These are phyloP conservation scores for Pagrus major DNA, from an alignment of 2,113 vertebrate genomes.

Conservation along the genomic window DNA sequence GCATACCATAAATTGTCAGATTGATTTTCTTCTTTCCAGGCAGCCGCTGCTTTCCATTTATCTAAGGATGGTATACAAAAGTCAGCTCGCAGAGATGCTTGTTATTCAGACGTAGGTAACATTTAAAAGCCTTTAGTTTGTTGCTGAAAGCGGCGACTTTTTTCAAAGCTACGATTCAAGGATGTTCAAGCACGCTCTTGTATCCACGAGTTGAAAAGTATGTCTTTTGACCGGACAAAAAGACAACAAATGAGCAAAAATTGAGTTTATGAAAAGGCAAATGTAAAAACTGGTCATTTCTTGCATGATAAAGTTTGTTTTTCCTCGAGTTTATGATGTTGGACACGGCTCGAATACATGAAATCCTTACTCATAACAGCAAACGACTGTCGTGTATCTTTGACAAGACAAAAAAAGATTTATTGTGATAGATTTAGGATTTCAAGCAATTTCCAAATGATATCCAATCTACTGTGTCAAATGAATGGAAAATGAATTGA, in stretches of 20 bases:
- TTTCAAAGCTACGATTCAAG: slow-evolving; percentile 4
- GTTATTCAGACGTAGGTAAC: background rate
- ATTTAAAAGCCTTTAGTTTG: slow-evolving; percentile 3
- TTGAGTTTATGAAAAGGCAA: slow-evolving; percentile 5
- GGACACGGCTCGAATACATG: background rate
- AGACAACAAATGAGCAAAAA: slow-evolving; percentile 10
- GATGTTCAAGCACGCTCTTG: background rate
- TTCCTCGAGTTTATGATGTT: background rate
- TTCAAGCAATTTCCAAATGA: background rate
- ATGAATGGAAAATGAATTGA: background rate
- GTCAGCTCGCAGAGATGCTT: background rate
- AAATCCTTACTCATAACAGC: background rate
- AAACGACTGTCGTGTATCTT: background rate
- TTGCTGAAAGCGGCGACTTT: background rate
- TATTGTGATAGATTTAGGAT: background rate
- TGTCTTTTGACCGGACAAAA: background rate
- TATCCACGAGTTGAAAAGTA: background rate
- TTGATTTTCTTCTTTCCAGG: slow-evolving; percentile 47
- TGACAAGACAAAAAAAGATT: background rate
- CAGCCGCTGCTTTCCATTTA: slow-evolving; percentile 29
- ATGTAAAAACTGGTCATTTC: background rate
- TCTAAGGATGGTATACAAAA: slow-evolving; percentile 22
- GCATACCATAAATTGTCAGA: slow-evolving; percentile 42
- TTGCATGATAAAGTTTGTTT: slow-evolving; percentile 2
- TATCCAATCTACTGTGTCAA: background rate